Evolutionary conservation across 2,888 invertebrate species (phyloP), one percentile per base, ranked within the genome.

Genomic region (Eupithecia vulgata): DNA sequence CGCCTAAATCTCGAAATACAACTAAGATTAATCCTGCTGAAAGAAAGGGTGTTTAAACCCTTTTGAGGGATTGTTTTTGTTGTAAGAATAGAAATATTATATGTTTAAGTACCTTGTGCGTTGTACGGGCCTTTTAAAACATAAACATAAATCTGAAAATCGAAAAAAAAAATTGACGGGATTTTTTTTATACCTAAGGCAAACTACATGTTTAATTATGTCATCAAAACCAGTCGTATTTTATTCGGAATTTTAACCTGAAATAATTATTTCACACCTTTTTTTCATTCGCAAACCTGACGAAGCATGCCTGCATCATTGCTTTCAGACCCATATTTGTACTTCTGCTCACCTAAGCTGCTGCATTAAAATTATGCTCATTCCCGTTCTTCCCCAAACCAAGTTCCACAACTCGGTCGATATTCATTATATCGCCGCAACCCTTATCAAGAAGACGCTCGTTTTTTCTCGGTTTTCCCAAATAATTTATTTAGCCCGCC

Each of bases 381-480:
- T 61, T 61, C 34, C 5, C 30, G 61, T 61, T 61, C 30, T 52
- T 21, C 30, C 61, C 30, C 61, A 30, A 65, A 25, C 65, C 65
- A 3, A 52, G 21, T n/a, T 30, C 37, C 42, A 68, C 64, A 71
- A 70, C 68, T 70, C 84, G 91, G 88, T 90, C 91, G 89, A 92
- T 93, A 91, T 92, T 93, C 91, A 91, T 93, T 93, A 93, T 90
- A 87, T 88, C 88, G 85, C 85, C 90, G 87, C 92, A 93, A 94
- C 94, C 94, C 94, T 94, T 94, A 94, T 94, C 94, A 94, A 93
- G 88, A 94, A 94, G 93, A 93, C 88, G 93, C 89, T 88, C 89
- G 92, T 93, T 94, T 94, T 94, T 94, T 93, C 93, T 92, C 92
- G 94, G 93, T 94, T 94, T 94, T 94, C 94, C 94, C 94, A 93